Evolutionary conservation across 2,797 vertebrate species (phyloP), one percentile per base, ranked within the genome.

Genomic region (Strix occidentalis): DNA sequence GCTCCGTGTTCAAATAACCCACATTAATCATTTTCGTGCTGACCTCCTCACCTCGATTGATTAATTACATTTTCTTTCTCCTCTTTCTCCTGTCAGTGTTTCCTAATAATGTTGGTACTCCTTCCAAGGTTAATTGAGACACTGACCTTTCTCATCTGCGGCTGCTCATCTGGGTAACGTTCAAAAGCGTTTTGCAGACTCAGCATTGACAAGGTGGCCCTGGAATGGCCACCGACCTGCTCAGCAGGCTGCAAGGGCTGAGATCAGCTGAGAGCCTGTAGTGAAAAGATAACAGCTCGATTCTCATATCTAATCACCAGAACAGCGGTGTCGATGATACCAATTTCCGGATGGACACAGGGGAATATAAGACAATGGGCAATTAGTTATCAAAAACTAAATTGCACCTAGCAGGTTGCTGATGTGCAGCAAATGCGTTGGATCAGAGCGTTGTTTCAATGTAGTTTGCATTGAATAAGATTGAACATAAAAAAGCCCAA

Each of bases 61-160:
- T 97, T 97, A 97, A 97, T 97, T 97, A 93, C 88, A 89, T 96
- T 97, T 97, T 91, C 84, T 94, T 93, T 85, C 77, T 64, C 85
- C 87, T 80, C 77, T 90, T 91, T 89, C 84, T 92, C 57, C 96
- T 96, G 93, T 86, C 69, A 24, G 7, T 80, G 84, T 92, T 97
- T 96, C 93, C 96, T 97, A 95, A 90, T 97, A 93, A 96, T 51
- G 83, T 86, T 90, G 77, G 87, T 93, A 87, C 93, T 96, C 93
- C 96, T 96, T 97, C 96, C 94, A 90, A 95, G 97, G 98, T 98
- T 98, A 98, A 98, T 98, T 97, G 98, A 97, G 97, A 97, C 83
- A 76, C 39, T 96, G 97, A 97, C 97, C 97, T 97, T 97, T 95
- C 93, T 77, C 93, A 94, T 96, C 90, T 94, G 81, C 51, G 53